Evolutionary conservation across 2,888 invertebrate genomes (phyloP).

Genomic region (Ochropleura leucogaster): DNA sequence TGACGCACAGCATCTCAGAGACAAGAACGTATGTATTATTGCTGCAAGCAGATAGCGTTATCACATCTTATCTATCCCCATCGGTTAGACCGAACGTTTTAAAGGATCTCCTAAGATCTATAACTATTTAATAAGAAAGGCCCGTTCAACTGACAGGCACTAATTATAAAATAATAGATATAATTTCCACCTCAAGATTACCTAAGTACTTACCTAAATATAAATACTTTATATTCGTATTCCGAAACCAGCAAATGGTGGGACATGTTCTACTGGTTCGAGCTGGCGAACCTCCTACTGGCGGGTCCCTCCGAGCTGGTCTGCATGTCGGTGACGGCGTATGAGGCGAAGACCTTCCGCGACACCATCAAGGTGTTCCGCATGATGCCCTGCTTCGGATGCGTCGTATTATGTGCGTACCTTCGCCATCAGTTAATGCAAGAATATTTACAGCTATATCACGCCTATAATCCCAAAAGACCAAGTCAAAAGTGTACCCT

Average conservation of each 20-base stretch:
- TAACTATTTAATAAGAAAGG: not conserved
- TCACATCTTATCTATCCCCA: not conserved
- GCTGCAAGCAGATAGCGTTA: not conserved
- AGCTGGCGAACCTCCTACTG: slow-evolving; percentile 61
- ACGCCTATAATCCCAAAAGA: not conserved
- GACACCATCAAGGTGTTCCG: slow-evolving; percentile 68
- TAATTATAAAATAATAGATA: not conserved
- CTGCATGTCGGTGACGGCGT: slow-evolving; percentile 58
- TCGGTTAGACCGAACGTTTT: not conserved
- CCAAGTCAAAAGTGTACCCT: not conserved
- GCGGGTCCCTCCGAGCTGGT: slow-evolving; percentile 59
- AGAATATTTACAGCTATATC: not conserved
- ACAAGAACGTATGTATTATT: slow-evolving; percentile 57
- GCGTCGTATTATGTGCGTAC: slow-evolving; percentile 64
- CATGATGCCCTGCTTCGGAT: slow-evolving; percentile 74
- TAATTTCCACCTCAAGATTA: not conserved
- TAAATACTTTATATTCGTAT: not conserved
- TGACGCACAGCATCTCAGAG: slow-evolving; percentile 61
- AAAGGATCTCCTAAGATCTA: no score
- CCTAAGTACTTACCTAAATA: not conserved
- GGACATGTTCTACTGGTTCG: slow-evolving; percentile 71
- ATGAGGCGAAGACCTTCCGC: slow-evolving; percentile 62
- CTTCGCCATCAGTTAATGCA: not conserved
- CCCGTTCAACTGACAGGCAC: no score
- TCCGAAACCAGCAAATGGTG: slow-evolving; percentile 60